These are phyloP conservation scores for Drosophila borborema DNA, from an alignment of 2,888 invertebrate genomes.

Conservation along the genomic window DNA sequence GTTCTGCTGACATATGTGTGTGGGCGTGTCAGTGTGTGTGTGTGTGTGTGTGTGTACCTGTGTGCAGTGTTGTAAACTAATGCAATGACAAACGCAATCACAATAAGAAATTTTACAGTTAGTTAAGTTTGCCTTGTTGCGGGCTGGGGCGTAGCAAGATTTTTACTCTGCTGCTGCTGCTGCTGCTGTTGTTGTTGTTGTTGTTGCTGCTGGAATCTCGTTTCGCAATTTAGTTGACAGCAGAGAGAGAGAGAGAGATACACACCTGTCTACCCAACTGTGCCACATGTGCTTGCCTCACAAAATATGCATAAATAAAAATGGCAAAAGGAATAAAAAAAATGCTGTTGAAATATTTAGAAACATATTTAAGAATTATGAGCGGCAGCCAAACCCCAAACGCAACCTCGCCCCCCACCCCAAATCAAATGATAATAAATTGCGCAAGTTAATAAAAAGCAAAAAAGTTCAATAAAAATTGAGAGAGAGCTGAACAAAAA, in stretches of 20 bases:
- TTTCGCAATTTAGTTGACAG: conserved; percentile 56
- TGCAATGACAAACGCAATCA: conserved; percentile 81
- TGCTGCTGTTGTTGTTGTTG: conserved; percentile 13
- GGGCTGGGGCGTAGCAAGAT: conserved; percentile 41
- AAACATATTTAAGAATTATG: conserved; percentile 63
- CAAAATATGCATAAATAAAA: conserved; percentile 67
- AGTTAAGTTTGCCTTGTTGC: conserved; percentile 78
- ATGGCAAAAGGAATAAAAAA: not conserved
- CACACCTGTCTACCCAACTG: not conserved
- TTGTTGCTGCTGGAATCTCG: conserved; percentile 31
- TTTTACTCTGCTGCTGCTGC: conserved; percentile 19
- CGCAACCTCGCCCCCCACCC: too few relatives aligned
- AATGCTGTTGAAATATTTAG: conserved; percentile 47
- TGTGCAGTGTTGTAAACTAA: conserved; percentile 79
- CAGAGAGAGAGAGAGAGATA: not conserved
- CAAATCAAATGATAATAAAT: conserved; percentile 50
- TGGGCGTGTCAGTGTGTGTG: not conserved
- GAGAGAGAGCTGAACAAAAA: not conserved
- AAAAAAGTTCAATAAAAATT: conserved; percentile 77
- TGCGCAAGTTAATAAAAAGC: conserved; percentile 76
- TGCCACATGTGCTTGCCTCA: conserved; percentile 20
- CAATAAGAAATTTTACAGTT: conserved; percentile 80
- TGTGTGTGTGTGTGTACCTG: conserved; percentile 44
- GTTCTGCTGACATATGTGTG: conserved; percentile 52
- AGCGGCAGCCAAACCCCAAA: not conserved